A percentile compares a stretch with the other conserved stretches of the same genome.
Evolutionary conservation across 2,888 invertebrate species (phyloP).

Genomic region (Minunthozetes semirufus): DNA sequence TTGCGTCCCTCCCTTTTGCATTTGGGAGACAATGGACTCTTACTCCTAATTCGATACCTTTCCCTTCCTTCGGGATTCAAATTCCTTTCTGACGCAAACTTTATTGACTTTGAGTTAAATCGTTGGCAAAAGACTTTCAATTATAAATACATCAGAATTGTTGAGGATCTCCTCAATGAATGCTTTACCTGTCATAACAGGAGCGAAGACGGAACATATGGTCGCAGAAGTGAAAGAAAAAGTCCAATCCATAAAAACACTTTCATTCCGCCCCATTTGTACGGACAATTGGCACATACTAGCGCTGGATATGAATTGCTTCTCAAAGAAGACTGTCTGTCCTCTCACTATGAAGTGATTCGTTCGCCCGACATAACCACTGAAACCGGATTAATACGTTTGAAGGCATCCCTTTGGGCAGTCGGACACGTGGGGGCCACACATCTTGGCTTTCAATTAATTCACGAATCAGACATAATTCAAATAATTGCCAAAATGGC

Average conservation of each 20-base stretch:
- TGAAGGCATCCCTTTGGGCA: conserved; percentile 86
- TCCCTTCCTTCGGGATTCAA: conserved; percentile 65
- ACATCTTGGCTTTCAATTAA: conserved; percentile 64
- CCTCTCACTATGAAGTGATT: conserved; percentile 37
- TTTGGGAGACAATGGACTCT: conserved; percentile 68
- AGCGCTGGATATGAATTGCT: conserved; percentile 50
- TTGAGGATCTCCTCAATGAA: conserved; percentile 82
- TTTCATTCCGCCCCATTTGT: conserved; percentile 66
- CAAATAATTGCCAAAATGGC: conserved; percentile 60
- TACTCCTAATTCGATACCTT: conserved; percentile 68
- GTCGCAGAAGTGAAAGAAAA: conserved; percentile 57
- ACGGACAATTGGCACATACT: conserved; percentile 73
- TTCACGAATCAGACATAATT: conserved; percentile 58
- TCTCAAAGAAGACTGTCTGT: conserved; percentile 45
- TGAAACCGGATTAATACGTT: conserved; percentile 54
- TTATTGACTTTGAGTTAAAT: conserved; percentile 65
- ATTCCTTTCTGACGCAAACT: conserved; percentile 57
- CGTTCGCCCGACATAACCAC: conserved; percentile 27
- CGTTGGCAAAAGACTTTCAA: conserved; percentile 59
- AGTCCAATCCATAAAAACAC: conserved; percentile 46
- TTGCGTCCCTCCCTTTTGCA: conserved; percentile 62
- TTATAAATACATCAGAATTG: conserved; percentile 69
- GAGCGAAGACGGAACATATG: conserved; percentile 68
- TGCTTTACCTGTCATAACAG: conserved; percentile 75
- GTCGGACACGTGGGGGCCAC: conserved; percentile 70